A percentile compares a stretch with the other conserved stretches of the same genome.
These are phyloP conservation scores for Xanthorhoe spadicearia DNA, from an alignment of 2,888 invertebrate genomes.

Conservation along the genomic window DNA sequence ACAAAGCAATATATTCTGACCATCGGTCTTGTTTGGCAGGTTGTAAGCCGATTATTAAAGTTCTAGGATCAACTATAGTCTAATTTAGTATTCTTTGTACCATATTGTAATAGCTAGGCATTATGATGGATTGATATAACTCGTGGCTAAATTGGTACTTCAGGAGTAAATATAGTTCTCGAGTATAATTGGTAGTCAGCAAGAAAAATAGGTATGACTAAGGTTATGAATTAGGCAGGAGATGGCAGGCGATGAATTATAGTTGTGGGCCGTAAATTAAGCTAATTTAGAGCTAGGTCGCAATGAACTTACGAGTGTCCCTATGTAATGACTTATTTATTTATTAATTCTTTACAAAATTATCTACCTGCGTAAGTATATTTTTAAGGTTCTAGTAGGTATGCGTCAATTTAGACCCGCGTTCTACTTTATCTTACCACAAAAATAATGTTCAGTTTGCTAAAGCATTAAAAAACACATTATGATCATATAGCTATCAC, in stretches of 20 bases:
- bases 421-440: no score
- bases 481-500: no score
- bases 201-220: not conserved
- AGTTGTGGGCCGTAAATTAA: no score
- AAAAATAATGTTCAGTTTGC: no score
- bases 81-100: not conserved
- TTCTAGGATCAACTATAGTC: not conserved
- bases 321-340: no score
- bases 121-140: conserved; percentile 12
- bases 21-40: conserved; percentile 35
- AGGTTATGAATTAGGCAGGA: not conserved
- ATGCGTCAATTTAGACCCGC: no score
- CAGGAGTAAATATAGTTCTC: not conserved
- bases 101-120: not conserved
- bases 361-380: no score
- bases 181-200: not conserved
- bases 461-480: no score
- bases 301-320: no score
- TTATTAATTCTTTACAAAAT: no score
- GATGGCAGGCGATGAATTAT: not conserved
- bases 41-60: conserved; percentile 17
- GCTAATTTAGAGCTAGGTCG: no score
- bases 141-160: not conserved
- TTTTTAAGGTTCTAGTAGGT: no score
- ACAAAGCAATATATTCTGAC: conserved; percentile 34